phyloP scores from a whole-genome alignment of 2,113 vertebrate genomes.

The Erythrolamprus reginae region DNA sequence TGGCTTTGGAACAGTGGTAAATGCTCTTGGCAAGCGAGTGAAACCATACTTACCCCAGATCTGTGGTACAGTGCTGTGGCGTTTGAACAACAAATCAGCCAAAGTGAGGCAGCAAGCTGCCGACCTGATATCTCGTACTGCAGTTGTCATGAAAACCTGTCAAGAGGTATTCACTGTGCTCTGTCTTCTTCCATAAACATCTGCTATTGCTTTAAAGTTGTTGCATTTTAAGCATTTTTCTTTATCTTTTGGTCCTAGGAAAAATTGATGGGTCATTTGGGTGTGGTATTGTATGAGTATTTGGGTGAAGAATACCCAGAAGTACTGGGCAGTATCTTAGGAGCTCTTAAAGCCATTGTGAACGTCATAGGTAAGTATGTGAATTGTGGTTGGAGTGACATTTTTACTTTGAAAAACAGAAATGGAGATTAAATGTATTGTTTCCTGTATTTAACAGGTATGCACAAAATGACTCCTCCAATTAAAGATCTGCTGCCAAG shows the following conservation, averaged over 20 bases:
- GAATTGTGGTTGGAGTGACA: neutral
- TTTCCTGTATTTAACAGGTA: constrained; percentile 72
- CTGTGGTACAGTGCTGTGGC: constrained; percentile 97
- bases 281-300: constrained; percentile 96
- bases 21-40: constrained; percentile 95
- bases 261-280: constrained; percentile 98
- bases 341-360: constrained; percentile 96
- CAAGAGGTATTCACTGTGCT: constrained; percentile 80
- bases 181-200: neutral
- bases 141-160: constrained; percentile 98
- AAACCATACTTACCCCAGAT: constrained; percentile 98
- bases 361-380: constrained; percentile 89
- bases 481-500: constrained; percentile 97
- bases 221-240: neutral
- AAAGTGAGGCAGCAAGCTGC: constrained; percentile 98
- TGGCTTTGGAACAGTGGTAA: constrained; percentile 96
- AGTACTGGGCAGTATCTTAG: constrained; percentile 95
- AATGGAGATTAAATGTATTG: neutral
- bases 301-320: constrained; percentile 98
- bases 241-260: constrained; percentile 73
- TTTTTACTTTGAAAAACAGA: neutral
- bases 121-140: constrained; percentile 96
- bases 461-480: constrained; percentile 99
- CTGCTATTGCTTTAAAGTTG: neutral
- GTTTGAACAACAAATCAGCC: constrained; percentile 97